Evolutionary conservation across 2,113 vertebrate genomes (phyloP).

Genomic region (Oreotrochilus melanogaster): DNA sequence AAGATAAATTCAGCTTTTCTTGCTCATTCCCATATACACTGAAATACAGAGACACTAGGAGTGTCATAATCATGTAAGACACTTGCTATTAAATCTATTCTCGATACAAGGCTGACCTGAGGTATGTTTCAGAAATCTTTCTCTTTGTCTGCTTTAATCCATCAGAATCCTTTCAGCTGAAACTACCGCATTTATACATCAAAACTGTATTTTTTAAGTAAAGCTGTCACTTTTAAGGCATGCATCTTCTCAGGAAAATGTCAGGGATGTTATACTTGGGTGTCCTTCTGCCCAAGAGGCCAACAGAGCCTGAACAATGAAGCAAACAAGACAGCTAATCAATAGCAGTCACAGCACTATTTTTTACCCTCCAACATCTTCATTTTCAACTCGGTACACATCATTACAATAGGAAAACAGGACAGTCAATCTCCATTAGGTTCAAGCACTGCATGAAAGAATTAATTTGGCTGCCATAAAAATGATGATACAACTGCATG

Average conservation of each 20-base stretch:
- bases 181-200: constrained; percentile 59
- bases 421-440: constrained; percentile 69
- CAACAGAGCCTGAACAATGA: constrained; percentile 69
- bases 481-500: constrained; percentile 54
- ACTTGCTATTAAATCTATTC: constrained; percentile 57
- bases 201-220: constrained; percentile 69
- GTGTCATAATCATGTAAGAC: constrained; percentile 37
- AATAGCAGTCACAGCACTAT: constrained; percentile 71
- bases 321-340: constrained; percentile 76
- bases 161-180: constrained; percentile 68
- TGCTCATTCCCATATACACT: background rate
- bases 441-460: constrained; percentile 62
- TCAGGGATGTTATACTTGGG: constrained; percentile 76
- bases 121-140: constrained; percentile 45
- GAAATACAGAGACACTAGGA: background rate
- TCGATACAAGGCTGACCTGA: constrained; percentile 34
- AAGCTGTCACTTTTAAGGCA: constrained; percentile 73
- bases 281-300: constrained; percentile 75
- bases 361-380: constrained; percentile 76
- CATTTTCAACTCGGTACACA: constrained; percentile 74
- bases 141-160: constrained; percentile 56
- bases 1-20: constrained; percentile 49
- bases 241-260: constrained; percentile 73
- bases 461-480: constrained; percentile 73
- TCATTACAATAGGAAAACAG: constrained; percentile 74